phyloP scores from a whole-genome alignment of 1,140 invertebrate species.

The Laodelphax striatellus region DNA sequence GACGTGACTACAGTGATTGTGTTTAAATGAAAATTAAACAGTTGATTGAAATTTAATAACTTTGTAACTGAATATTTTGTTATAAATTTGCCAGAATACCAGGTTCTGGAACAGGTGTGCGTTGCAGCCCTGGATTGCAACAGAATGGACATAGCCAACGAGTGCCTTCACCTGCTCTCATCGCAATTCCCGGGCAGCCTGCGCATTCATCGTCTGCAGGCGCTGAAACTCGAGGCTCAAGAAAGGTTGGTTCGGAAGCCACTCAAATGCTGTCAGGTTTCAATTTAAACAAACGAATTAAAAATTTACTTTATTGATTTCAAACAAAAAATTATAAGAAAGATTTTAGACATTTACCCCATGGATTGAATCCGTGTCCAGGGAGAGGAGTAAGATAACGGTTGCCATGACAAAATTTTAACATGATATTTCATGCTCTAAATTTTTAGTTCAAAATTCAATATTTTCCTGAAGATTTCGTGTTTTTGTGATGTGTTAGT shows the following conservation, averaged over 20 bases:
- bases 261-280: not conserved
- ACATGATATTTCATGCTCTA: too few species aligned
- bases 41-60: not conserved
- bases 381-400: too few species aligned
- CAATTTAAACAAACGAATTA: not conserved
- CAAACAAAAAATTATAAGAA: too few species aligned
- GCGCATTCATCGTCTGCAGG: conserved; percentile 74
- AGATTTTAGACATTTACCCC: too few species aligned
- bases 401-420: too few species aligned
- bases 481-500: too few species aligned
- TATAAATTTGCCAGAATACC: conserved; percentile 52
- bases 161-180: conserved; percentile 64
- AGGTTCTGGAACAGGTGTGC: conserved; percentile 85
- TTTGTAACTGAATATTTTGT: not conserved
- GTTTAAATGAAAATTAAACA: not conserved
- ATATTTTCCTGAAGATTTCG: too few species aligned
- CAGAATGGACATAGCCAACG: conserved; percentile 60
- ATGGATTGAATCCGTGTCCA: too few species aligned
- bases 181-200: conserved; percentile 83
- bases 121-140: conserved; percentile 85
- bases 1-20: too few species aligned
- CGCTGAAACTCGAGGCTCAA: conserved; percentile 75
- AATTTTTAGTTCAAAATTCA: too few species aligned
- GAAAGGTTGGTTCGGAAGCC: conserved; percentile 48
- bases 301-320: too few species aligned